Conservation (phyloP, 1,140 invertebrate genomes). For the Halotydeus destructor region DNA sequence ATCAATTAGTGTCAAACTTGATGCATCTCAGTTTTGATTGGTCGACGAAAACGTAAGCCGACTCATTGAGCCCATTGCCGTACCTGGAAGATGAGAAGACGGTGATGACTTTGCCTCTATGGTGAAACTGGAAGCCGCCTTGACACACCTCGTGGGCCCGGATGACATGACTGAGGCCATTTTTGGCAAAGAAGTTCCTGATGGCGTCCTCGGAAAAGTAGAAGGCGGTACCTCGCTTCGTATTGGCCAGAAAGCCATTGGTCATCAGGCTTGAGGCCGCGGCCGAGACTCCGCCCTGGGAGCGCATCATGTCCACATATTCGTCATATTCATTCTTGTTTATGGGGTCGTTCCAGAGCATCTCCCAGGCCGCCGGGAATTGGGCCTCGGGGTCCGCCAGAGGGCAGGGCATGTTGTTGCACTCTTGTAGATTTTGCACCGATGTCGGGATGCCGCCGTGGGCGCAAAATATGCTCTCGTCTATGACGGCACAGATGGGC, state of each 20-base stretch:
- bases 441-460: conserved; percentile 50
- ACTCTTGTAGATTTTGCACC: conserved; percentile 25
- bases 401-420: conserved; percentile 38
- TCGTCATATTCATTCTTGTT: conserved; percentile 9
- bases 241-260: conserved; percentile 46
- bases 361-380: conserved; percentile 44
- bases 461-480: conserved; percentile 45
- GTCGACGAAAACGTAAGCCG: conserved; percentile 38
- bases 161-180: conserved; percentile 41
- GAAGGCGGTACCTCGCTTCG: conserved; percentile 42
- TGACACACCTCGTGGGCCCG: conserved; percentile 45
- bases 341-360: conserved; percentile 53
- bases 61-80: conserved; percentile 40
- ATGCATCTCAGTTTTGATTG: conserved; percentile 33
- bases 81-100: conserved; percentile 45
- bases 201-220: conserved; percentile 43
- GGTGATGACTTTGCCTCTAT: conserved; percentile 38
- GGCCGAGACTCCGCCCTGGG: conserved; percentile 2
- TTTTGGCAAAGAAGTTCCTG: conserved; percentile 37
- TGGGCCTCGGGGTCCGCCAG: conserved; percentile 36
- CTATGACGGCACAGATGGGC: conserved; percentile 42
- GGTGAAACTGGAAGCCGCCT: conserved; percentile 24
- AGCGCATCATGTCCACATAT: conserved; percentile 6
- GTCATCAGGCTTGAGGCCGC: conserved; percentile 2
- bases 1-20: conserved; percentile 32